These are phyloP conservation scores for Amphipoea oculea DNA, from an alignment of 2,888 invertebrate species.

Conservation along the genomic window DNA sequence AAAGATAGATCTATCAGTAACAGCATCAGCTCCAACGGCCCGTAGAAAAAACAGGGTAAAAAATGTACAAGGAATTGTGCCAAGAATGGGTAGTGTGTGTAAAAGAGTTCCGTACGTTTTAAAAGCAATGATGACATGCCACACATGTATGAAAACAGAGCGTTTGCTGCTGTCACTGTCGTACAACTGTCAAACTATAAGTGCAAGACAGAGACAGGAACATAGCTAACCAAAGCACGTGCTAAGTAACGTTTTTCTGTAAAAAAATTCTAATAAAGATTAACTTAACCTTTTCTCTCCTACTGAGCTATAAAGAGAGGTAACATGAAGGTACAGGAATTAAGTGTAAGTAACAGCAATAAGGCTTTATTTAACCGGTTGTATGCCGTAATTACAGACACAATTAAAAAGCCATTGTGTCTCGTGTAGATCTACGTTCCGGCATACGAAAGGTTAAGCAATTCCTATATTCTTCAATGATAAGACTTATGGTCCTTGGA, in stretches of 20 bases:
- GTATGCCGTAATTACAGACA: too few species aligned
- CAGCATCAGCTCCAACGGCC: conserved; percentile 67
- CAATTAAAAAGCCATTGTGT: too few species aligned
- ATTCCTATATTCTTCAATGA: neutral
- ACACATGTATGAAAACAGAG: neutral
- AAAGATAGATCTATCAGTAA: conserved; percentile 66
- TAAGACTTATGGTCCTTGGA: neutral
- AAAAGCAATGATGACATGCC: too few species aligned
- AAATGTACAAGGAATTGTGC: conserved; percentile 51
- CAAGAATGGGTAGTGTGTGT: conserved; percentile 16
- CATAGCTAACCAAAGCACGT: neutral
- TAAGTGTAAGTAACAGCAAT: neutral
- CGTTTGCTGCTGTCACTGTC: neutral
- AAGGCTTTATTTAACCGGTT: neutral
- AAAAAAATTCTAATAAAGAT: neutral
- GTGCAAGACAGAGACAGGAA: neutral
- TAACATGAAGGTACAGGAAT: neutral
- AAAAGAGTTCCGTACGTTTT: conserved; percentile 37
- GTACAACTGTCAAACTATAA: neutral
- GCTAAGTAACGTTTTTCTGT: neutral
- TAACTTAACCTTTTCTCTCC: neutral
- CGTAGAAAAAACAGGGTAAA: conserved; percentile 67
- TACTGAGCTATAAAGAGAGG: neutral
- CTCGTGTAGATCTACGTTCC: too few species aligned
- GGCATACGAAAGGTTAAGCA: too few species aligned